Evolutionary conservation across 2,113 vertebrate species (phyloP).

Genomic region (Apodemus sylvaticus): DNA sequence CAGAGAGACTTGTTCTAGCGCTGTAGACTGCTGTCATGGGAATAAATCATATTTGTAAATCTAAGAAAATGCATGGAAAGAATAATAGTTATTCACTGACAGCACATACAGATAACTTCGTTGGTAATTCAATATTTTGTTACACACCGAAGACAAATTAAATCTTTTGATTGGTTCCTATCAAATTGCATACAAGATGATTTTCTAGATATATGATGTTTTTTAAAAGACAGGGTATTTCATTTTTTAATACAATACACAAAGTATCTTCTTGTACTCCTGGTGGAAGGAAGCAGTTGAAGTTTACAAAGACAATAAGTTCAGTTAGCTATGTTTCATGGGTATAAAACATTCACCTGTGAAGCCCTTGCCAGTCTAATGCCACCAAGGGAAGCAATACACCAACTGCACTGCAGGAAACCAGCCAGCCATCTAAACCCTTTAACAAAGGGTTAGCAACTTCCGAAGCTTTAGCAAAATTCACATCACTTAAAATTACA

Average conservation of each 20-base stretch:
- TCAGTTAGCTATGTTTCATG: background rate
- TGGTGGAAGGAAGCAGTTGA: background rate
- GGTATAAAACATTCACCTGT: too few relatives aligned
- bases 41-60: conserved; percentile 72
- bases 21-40: conserved; percentile 82
- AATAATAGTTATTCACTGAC: conserved; percentile 61
- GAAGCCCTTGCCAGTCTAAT: too few relatives aligned
- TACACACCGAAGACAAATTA: background rate
- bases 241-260: background rate
- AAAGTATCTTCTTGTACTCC: background rate
- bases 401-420: background rate
- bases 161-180: conserved; percentile 65
- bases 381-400: background rate
- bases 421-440: conserved; percentile 25
- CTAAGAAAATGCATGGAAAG: conserved; percentile 2
- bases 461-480: conserved; percentile 29
- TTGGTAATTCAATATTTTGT: conserved; percentile 38
- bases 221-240: background rate
- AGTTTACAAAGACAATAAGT: conserved; percentile 25
- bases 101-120: background rate
- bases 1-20: conserved; percentile 78
- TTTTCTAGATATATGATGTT: background rate
- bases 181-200: conserved; percentile 69
- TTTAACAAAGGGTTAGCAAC: conserved; percentile 14
- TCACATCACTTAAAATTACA: background rate